phyloP scores from a whole-genome alignment of 1,140 invertebrate genomes.

The Magallana gigas region DNA sequence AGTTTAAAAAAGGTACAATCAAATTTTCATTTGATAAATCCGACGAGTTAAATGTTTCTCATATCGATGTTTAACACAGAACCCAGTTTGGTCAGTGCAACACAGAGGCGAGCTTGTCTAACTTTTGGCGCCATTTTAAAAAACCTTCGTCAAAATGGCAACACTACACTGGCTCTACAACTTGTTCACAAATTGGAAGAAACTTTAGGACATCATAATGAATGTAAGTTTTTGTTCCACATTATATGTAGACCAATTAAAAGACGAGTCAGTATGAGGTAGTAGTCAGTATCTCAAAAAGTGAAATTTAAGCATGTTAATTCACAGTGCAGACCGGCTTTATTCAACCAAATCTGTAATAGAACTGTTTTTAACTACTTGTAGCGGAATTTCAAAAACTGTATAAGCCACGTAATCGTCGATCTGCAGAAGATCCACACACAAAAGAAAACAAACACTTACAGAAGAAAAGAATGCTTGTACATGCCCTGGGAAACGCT shows the following conservation, averaged over 20 bases:
- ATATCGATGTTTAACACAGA: neutral
- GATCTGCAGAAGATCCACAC: conserved; percentile 18
- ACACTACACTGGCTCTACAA: conserved; percentile 27
- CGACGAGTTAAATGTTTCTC: no score
- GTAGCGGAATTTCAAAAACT: conserved; percentile 35
- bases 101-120: conserved; percentile 56
- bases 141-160: conserved; percentile 24
- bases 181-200: conserved; percentile 51
- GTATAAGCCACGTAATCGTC: conserved; percentile 41
- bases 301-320: no score
- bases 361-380: neutral
- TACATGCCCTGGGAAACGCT: conserved; percentile 62
- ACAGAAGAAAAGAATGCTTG: conserved; percentile 54
- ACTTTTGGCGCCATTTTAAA: conserved; percentile 55
- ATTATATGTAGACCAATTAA: no score
- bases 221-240: conserved; percentile 27
- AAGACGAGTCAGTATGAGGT: no score
- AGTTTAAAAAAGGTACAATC: no score
- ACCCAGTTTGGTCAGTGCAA: conserved; percentile 35
- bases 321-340: no score
- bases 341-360: no score
- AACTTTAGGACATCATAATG: conserved; percentile 50
- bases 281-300: no score
- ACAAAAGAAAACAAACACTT: conserved; percentile 34
- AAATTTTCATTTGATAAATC: no score